Conservation (phyloP, 2,888 invertebrate species). For the Drepanosiphum platanoidis region DNA sequence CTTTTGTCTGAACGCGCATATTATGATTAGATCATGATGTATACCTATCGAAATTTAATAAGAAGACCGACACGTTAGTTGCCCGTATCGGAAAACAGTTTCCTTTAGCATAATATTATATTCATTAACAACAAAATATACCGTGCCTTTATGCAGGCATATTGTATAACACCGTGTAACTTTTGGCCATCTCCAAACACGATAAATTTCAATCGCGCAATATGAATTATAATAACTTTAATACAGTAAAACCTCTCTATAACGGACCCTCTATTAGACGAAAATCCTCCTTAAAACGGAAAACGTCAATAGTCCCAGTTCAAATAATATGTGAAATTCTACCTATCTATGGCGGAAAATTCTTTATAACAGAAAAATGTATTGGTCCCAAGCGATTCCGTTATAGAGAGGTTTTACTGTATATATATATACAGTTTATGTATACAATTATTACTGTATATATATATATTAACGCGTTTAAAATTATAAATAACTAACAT, state of each 20-base stretch:
- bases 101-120: neutral
- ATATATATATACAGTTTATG: too few species aligned
- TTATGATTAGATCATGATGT: constrained; percentile 24
- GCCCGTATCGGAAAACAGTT: neutral
- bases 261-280: too few species aligned
- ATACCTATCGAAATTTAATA: constrained; percentile 16
- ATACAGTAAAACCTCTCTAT: too few species aligned
- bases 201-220: neutral
- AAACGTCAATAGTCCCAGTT: too few species aligned
- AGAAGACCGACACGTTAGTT: neutral
- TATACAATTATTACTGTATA: neutral
- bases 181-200: neutral
- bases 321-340: too few species aligned
- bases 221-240: neutral
- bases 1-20: constrained; percentile 25
- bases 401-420: too few species aligned
- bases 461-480: too few species aligned
- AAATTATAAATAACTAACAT: too few species aligned
- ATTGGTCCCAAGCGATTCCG: too few species aligned
- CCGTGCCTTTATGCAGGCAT: neutral
- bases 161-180: neutral
- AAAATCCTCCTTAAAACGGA: too few species aligned
- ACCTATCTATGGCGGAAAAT: too few species aligned
- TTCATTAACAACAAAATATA: neutral
- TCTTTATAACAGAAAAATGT: too few species aligned